A percentile compares a stretch with the other conserved stretches of the same genome.
These are phyloP conservation scores for Atrina japonica DNA, from an alignment of 2,888 invertebrate genomes.

Conservation along the genomic window DNA sequence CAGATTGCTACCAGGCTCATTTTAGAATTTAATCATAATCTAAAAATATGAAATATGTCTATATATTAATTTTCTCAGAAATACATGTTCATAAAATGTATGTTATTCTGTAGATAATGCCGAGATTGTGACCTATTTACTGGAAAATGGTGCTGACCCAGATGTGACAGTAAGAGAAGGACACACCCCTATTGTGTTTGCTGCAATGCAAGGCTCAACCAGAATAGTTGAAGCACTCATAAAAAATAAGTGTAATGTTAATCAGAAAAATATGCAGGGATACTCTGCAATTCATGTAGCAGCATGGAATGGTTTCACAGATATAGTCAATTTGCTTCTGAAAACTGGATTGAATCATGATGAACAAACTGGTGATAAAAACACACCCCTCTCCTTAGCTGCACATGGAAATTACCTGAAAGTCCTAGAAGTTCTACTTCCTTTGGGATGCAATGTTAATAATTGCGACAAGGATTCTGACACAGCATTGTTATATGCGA, in stretches of 20 bases:
- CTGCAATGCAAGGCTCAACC: slow-evolving; percentile 62
- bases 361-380: slow-evolving; percentile 62
- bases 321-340: slow-evolving; percentile 59
- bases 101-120: slow-evolving; percentile 59
- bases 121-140: slow-evolving; percentile 53
- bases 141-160: slow-evolving; percentile 65
- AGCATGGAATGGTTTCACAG: slow-evolving; percentile 71
- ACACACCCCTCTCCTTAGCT: slow-evolving; percentile 73
- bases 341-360: slow-evolving; percentile 62
- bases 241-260: slow-evolving; percentile 59
- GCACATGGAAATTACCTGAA: slow-evolving; percentile 65
- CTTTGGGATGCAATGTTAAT: slow-evolving; percentile 70
- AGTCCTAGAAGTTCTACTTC: slow-evolving; percentile 63
- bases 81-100: no score
- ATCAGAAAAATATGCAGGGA: slow-evolving; percentile 53
- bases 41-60: no score
- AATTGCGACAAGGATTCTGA: slow-evolving; percentile 73
- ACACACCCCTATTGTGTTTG: slow-evolving; percentile 64
- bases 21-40: no score
- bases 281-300: slow-evolving; percentile 74
- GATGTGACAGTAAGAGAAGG: slow-evolving; percentile 46
- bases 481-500: slow-evolving; percentile 72
- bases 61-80: no score
- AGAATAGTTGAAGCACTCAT: slow-evolving; percentile 59
- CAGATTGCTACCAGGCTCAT: no score